Base-by-base conservation (phyloP, 2,797 vertebrate species). In the Sebastes hubbsi region DNA sequence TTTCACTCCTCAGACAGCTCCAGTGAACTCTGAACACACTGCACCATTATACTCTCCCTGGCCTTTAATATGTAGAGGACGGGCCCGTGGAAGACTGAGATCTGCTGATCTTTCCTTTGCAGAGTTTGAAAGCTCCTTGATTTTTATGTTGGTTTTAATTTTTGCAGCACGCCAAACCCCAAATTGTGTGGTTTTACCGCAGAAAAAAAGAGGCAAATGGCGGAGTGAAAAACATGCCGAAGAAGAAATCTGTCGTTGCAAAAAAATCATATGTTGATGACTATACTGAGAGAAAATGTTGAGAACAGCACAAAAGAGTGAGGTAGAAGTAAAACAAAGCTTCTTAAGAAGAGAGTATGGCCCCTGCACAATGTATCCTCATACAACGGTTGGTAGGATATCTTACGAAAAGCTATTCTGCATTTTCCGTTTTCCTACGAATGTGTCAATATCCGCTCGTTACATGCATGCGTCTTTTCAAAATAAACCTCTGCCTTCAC, bases 1-100 rank as follows among this genome's bases (percentile, higher is more conserved):
- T 86, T 78, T 81, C 75, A 54, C 85, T 86, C 77, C 75, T 82
- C 81, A 86, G 73, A 88, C 81, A 83, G 75, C 86, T 87, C 84
- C 77, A 81, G 68, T 89, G 76, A 90, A 83, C 82, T 82, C 75
- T 72, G 80, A 82, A 81, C 85, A 88, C 84, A 64, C 72, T 59
- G 86, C 88, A 77, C 83, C 88, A 80, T 84, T 88, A 89, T 79
- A 79, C 84, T 62, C 55, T 52, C 71, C 60, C 72, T n/a, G 73
- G 85, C 54, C 70, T 82, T 81, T 49, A 73, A 70, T 29, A 34
- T 42, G 55, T 32, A 56, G 76, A 86, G 69, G 58, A 70, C 32
- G 64, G 74, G 67, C 69, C 58, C 22, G 60, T 34, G 78, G 56
- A 77, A 54, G 81, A 72, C 78, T 36, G 80, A 81, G 73, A 22